These are phyloP conservation scores for Conomelus anceps DNA, from an alignment of 2,888 invertebrate species.

Conservation along the genomic window DNA sequence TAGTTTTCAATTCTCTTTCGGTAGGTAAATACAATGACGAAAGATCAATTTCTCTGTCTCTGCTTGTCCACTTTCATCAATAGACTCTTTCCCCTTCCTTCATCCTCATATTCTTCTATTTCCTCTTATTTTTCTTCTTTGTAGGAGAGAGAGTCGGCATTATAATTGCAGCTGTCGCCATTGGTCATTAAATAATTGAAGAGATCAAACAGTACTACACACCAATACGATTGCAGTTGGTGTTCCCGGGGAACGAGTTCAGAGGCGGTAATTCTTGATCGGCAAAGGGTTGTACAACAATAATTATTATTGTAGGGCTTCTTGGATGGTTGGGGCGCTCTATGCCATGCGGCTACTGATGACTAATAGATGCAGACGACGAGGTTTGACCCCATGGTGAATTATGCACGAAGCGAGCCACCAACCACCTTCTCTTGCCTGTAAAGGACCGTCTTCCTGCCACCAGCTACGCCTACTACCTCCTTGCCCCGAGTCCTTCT, in stretches of 20 bases:
- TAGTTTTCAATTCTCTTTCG: background rate
- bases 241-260: background rate
- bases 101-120: too few relatives aligned
- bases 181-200: background rate
- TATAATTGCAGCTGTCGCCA: background rate
- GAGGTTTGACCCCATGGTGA: conserved; percentile 5
- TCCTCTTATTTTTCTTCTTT: too few relatives aligned
- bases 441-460: background rate
- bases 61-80: background rate
- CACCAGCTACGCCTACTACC: background rate
- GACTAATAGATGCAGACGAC: conserved; percentile 7
- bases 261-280: background rate
- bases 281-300: conserved; percentile 23
- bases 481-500: background rate
- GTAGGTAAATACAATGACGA: background rate
- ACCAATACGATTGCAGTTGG: background rate
- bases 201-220: background rate
- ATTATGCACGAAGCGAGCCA: conserved; percentile 1
- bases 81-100: too few relatives aligned
- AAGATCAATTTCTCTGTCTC: background rate
- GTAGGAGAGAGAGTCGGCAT: background rate
- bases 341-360: background rate
- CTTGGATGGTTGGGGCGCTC: background rate
- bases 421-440: background rate
- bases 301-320: conserved; percentile 23